Base-by-base conservation (phyloP, 1,140 invertebrate species). In the Portunus trituberculatus region DNA sequence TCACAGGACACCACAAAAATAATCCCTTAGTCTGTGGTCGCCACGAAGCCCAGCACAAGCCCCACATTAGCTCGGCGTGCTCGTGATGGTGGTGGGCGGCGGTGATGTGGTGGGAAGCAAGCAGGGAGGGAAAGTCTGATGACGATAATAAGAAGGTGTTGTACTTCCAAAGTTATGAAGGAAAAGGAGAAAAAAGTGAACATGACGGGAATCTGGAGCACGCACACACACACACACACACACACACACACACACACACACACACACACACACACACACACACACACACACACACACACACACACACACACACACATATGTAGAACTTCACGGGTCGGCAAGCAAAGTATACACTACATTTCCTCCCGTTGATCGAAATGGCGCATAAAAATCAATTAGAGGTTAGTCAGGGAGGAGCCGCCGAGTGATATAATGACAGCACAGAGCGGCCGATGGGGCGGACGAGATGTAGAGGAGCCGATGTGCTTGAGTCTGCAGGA, bases 301-400 rank as follows among this genome's bases (percentile, higher is more conserved):
- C 52, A 59, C 52, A 59, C 52, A 59, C 52, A 59, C 52, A 59
- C 52, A 59, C 52, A 59, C 52, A 59, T 10, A 12, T 39, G 6
- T 6, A 39, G 39, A 20, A 20, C 25, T 76, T 76, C 67, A 76
- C 67, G 67, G 20, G 12, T n/a, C 67, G 67, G 16, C 67, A 76
- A 76, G n/a, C 67, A 76, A 76, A 76, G 67, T 76, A 76, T n/a
- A 59, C 1, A 7, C n/a, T n/a, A n/a, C 20, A n/a, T 76, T 76
- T n/a, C 25, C 25, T n/a, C 67, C 67, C 67, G 12, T 76, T 76
- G n/a, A n/a, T 20, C 67, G 25, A 20, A 76, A 76, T 76, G 67
- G 67, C 67, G n/a, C 67, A 76, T 76, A 25, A 76, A 76, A 76
- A 76, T 76, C 67, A 76, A n/a, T 76, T n/a, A n/a, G 52, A 59